Percentiles rank a stretch among this genome's conserved stretches.
These are phyloP conservation scores for Condylostylus longicornis DNA, from an alignment of 1,140 invertebrate species.

Conservation along the genomic window DNA sequence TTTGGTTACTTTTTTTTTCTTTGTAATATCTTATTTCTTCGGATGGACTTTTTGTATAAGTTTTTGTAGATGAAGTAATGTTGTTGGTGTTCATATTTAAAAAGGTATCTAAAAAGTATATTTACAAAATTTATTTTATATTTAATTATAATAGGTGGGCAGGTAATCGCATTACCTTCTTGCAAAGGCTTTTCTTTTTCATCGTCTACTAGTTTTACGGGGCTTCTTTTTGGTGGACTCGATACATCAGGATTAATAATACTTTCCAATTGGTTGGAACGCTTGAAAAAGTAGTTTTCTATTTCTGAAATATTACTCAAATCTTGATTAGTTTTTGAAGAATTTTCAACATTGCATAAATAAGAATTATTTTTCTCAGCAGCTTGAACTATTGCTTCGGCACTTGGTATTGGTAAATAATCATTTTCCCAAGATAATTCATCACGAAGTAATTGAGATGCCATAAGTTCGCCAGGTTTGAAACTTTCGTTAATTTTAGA, in stretches of 20 bases:
- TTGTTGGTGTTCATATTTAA: too few species aligned
- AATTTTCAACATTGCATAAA: constrained; percentile 4
- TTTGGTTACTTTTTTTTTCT: too few species aligned
- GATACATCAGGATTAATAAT: constrained; percentile 14
- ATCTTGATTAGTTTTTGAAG: constrained; percentile 21
- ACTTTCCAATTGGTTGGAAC: constrained; percentile 15
- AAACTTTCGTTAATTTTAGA: constrained; percentile 14
- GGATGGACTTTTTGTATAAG: too few species aligned
- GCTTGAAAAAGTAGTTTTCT: constrained; percentile 5
- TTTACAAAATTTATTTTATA: too few species aligned
- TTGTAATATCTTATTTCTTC: too few species aligned
- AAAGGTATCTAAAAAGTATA: too few species aligned
- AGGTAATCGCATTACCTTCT: too few species aligned
- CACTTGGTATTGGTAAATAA: constrained; percentile 23
- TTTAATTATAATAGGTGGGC: too few species aligned
- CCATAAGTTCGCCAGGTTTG: constrained; percentile 23
- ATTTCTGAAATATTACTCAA: neutral
- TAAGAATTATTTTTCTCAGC: too few species aligned
- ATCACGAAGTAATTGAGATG: constrained; percentile 20
- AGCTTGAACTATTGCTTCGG: constrained; percentile 18
- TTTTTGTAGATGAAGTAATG: too few species aligned
- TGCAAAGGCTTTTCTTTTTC: too few species aligned
- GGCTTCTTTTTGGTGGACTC: constrained; percentile 7
- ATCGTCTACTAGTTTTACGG: too few species aligned
- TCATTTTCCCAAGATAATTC: constrained; percentile 29